Base-by-base conservation (phyloP, 1,140 invertebrate genomes). In the Dreissena rostriformis region DNA sequence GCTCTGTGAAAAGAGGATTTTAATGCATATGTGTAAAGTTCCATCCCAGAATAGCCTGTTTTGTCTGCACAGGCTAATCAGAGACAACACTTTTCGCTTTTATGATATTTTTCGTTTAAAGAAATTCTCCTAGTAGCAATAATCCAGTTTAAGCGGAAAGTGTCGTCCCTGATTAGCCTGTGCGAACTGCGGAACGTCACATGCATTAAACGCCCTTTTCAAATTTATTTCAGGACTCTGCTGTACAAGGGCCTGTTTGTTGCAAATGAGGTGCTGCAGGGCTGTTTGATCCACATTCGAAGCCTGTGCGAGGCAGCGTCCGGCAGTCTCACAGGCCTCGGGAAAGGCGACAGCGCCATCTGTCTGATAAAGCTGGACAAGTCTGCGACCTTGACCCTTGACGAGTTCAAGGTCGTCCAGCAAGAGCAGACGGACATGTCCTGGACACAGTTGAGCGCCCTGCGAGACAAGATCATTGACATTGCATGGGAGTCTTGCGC, bases 241-340 rank as follows among this genome's bases (percentile, higher is more conserved):
- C 82, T 92, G 29, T 88, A 88, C 66, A 91, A 91, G 75, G 88
- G 83, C 52, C 83, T 93, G 28, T 93, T 93, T 82, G 81, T 88
- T 28, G 92, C 92, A 24, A 93, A 93, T 88, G 92, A 93, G 73
- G 89, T 93, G 0, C 89, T 93, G 12, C 93, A 92, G 75, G 92
- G 92, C 10, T 92, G 91, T 79, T 70, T 93, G 39, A 85, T 93
- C 19, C 92, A 93, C 82, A 90, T 93, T 0, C 86, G 88, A 53
- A 86, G 83, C 57, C 75, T 93, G 26, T 93, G 92, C 87, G 91
- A 93, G 85, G 86, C 89, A 29, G 92, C 92, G 7, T 91, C 88
- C 57, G 86, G 88, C 4, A 91, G 91, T 81, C 74, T 86, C 24
- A 89, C 82, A 14, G 92, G 91, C 6, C 70, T 91, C 10, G 91